A percentile compares a stretch with the other conserved stretches of the same genome.
phyloP scores from a whole-genome alignment of 2,888 invertebrate species.

The Erebia palarica region DNA sequence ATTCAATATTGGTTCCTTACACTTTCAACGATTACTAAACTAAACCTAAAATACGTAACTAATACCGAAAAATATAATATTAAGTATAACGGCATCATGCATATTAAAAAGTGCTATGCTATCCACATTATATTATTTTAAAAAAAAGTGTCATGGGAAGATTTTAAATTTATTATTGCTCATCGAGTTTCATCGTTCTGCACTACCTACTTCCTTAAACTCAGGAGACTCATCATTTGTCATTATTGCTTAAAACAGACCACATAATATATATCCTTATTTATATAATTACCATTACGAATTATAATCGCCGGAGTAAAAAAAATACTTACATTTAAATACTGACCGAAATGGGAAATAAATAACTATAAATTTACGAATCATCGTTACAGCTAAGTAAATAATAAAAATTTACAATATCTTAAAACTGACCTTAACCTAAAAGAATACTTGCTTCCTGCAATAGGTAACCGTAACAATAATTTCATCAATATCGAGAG shows the following conservation, averaged over 20 bases:
- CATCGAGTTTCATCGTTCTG: slow-evolving; percentile 21
- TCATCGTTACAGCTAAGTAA: slow-evolving; percentile 62
- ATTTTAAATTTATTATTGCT: slow-evolving; percentile 33
- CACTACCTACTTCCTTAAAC: slow-evolving; percentile 25
- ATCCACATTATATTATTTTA: slow-evolving; percentile 17
- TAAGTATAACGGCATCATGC: slow-evolving; percentile 35
- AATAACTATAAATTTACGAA: slow-evolving; percentile 71
- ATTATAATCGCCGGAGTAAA: slow-evolving; percentile 46
- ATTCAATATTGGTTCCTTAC: slow-evolving; percentile 48
- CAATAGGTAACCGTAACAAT: slow-evolving; percentile 80
- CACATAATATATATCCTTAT: slow-evolving; percentile 49
- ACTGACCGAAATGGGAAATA: slow-evolving; percentile 82
- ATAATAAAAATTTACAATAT: slow-evolving; percentile 71
- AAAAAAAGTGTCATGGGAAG: slow-evolving; percentile 30
- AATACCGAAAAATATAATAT: slow-evolving; percentile 40
- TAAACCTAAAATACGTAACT: slow-evolving; percentile 38
- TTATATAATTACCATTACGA: slow-evolving; percentile 54
- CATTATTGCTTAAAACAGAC: slow-evolving; percentile 64
- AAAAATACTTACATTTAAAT: slow-evolving; percentile 80
- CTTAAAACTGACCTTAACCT: slow-evolving; percentile 62
- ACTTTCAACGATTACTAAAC: slow-evolving; percentile 35
- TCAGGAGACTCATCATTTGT: slow-evolving; percentile 38
- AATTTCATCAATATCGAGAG: slow-evolving; percentile 77
- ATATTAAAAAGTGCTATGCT: slow-evolving; percentile 31
- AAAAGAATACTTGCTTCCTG: slow-evolving; percentile 80